Base-by-base conservation (phyloP, 2,797 vertebrate genomes). In the Apodemus agrarius region DNA sequence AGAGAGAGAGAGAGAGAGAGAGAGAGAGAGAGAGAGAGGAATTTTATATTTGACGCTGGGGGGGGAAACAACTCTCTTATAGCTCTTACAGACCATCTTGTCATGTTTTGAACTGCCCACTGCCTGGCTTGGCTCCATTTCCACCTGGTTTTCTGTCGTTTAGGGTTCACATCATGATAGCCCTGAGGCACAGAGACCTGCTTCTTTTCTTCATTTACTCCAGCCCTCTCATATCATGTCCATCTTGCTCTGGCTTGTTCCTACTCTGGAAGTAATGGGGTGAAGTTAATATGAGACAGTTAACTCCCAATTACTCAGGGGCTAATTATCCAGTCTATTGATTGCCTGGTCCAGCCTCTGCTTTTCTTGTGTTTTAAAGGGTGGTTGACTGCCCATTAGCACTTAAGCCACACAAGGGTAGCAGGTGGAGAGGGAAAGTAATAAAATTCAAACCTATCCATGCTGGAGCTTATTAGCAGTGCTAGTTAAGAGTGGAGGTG, bases 281-380 rank as follows among this genome's bases (percentile, higher is more conserved):
- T 98, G 96, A 97, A 95, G 96, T 98, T 97, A 97, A 97, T 95
- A 96, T 93, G 89, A 97, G 94, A 96, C 90, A 79, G 91, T 97
- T 97, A 97, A 90, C 89, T 96, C 95, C 93, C 93, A 97, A 96
- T 96, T 98, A 97, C 83, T 97, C 94, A 96, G 61, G 40, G 96
- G 89, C 92, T 97, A 98, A 97, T 98, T 97, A 97, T 97, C 80
- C 97, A 95, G 95, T 91, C 96, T 98, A 95, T 96, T 97, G 96
- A 97, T 96, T 95, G 40, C 93, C 69, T 75, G 94, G 92, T 94
- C 93, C 95, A 96, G 76, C 95, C 95, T 97, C 93, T 92, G 93
- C 91, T 97, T 94, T 98, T 91, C 46, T 90, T 97, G 95, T 91
- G 91, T 95, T 97, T 97, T 89, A 97, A 91, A 97, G 96, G 94